These are phyloP conservation scores for Xestia sexstrigata DNA, from an alignment of 2,888 invertebrate species.

Conservation along the genomic window DNA sequence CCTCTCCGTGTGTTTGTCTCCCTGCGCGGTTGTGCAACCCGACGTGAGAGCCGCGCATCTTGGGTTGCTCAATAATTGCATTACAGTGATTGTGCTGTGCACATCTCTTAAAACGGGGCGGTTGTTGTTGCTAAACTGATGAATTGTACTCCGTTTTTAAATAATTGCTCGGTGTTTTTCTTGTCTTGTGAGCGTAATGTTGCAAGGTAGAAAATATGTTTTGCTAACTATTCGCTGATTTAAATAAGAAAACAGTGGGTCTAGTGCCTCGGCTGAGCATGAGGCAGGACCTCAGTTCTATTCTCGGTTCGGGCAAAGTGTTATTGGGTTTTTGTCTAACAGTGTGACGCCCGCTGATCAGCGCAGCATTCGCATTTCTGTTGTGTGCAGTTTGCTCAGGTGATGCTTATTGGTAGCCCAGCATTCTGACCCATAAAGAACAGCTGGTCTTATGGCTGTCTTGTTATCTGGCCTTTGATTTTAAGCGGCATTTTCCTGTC, in stretches of 20 bases:
- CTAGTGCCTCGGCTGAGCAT: neutral
- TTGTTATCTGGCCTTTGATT: too few relatives aligned
- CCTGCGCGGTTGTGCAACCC: conserved; percentile 12
- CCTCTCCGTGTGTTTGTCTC: neutral
- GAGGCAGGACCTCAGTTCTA: too few relatives aligned
- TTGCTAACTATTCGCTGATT: neutral
- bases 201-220: conserved; percentile 6
- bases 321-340: too few relatives aligned
- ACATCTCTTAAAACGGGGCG: conserved; percentile 35
- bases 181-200: conserved; percentile 3
- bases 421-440: too few relatives aligned
- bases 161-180: conserved; percentile 7
- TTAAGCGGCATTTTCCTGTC: too few relatives aligned
- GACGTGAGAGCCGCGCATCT: conserved; percentile 29
- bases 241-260: neutral
- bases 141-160: conserved; percentile 19
- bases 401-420: too few relatives aligned
- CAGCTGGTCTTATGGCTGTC: too few relatives aligned
- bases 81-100: conserved; percentile 5
- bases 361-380: too few relatives aligned
- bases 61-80: conserved; percentile 37
- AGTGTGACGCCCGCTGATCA: too few relatives aligned
- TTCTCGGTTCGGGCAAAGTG: too few relatives aligned
- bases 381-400: too few relatives aligned
- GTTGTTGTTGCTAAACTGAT: conserved; percentile 24